Base-by-base conservation (phyloP, 2,113 vertebrate genomes). In the Xenus cinereus region DNA sequence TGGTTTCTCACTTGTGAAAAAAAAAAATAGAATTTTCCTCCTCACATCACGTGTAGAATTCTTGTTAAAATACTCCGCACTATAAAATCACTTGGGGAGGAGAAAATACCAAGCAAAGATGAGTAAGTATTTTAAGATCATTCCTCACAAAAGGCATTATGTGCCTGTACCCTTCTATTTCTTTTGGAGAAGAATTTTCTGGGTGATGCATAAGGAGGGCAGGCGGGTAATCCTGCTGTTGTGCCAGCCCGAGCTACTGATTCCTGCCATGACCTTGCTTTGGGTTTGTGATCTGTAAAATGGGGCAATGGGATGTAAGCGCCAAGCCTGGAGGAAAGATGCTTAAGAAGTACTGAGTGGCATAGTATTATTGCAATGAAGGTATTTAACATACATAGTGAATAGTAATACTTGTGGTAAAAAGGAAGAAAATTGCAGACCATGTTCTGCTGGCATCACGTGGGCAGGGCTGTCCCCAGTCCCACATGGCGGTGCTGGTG, bases 371-470 rank as follows among this genome's bases (percentile, higher is more conserved):
- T 46, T 43, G 27, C 28, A 60, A 4, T 51, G 46, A 54, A 64
- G 15, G 19, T 68, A 33, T 81, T 78, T 68, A 68, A 35, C 8
- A 5, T 19, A 28, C 9, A 5, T 11, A 16, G 48, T 63, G 45
- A 80, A 69, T 63, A 50, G 7, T 33, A 45, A 54, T 0, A 0
- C 19, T 48, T 32, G 24, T 27, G 17, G 16, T 79, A 32, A 56
- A 24, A 75, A 62, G 27, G 32, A 51, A 26, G 41, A 68, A 32
- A 48, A n/a, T 24, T 23, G 9, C 10, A 63, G 43, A 39, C 41
- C 9, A 2, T 21, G 32, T 57, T 30, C 18, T 63, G 1, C 32
- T 57, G 68, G 33, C 2, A 3, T n/a, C n/a, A 32, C 0, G 0
- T 24, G 32, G 26, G 10, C 53, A 62, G 46, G 23, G 14, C 30